Conservation (phyloP, 2,113 vertebrate species). For the Arothron firmamentum region DNA sequence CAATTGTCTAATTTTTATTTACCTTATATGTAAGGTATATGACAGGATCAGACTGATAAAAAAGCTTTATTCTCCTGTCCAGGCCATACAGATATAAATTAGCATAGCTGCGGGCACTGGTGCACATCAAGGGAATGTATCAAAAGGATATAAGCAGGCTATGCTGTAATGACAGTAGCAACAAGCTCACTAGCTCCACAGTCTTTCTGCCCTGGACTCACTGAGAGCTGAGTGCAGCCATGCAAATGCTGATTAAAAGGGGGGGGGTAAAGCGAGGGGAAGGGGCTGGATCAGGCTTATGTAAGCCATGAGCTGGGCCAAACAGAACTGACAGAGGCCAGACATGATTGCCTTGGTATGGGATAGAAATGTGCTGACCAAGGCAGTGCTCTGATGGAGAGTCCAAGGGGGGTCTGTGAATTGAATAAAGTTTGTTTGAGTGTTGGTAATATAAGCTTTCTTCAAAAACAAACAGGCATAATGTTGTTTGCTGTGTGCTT, state of each 20-base stretch:
- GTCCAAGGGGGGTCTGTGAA: conserved; percentile 12
- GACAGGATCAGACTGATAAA: no score
- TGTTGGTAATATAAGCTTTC: conserved; percentile 54
- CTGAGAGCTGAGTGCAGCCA: conserved; percentile 33
- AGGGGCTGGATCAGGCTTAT: conserved; percentile 35
- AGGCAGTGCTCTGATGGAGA: conserved; percentile 42
- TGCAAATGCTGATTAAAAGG: conserved; percentile 53
- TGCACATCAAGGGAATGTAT: no score
- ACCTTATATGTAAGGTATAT: no score
- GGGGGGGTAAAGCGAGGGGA: not conserved
- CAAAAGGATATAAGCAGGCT: not conserved
- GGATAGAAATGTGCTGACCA: conserved; percentile 60
- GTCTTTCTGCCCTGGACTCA: conserved; percentile 29
- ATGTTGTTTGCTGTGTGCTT: conserved; percentile 65
- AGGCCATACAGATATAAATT: no score
- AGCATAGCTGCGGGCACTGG: no score
- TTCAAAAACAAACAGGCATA: conserved; percentile 64
- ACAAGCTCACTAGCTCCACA: not conserved
- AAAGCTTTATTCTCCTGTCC: no score
- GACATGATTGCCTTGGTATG: conserved; percentile 52
- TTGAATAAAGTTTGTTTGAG: conserved; percentile 58
- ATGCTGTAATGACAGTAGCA: not conserved
- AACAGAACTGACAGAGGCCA: conserved; percentile 56
- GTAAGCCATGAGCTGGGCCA: conserved; percentile 52
- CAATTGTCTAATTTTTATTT: no score